Conservation (phyloP, 2,113 vertebrate genomes). For the Dicrurus megarhynchus region DNA sequence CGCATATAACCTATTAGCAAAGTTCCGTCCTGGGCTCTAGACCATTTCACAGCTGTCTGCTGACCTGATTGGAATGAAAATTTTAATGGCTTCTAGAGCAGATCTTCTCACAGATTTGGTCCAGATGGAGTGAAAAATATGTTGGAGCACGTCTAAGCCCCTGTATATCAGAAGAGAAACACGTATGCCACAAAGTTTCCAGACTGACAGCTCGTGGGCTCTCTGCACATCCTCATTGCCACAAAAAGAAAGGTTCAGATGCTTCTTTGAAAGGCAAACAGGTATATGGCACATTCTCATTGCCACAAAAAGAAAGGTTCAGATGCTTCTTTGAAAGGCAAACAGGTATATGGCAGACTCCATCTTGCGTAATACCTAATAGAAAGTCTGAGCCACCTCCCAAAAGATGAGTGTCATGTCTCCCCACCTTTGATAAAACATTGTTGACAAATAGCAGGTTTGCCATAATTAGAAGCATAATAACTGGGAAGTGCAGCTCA, state of each 20-base stretch:
- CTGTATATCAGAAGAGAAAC: neutral
- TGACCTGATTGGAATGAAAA: neutral
- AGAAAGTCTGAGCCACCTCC: slow-evolving; percentile 63
- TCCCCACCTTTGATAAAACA: slow-evolving; percentile 61
- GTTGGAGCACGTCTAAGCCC: neutral
- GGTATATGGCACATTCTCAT: neutral
- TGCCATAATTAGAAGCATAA: slow-evolving; percentile 59
- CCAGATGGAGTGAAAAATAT: neutral
- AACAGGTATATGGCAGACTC: neutral
- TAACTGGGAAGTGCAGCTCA: slow-evolving; percentile 44
- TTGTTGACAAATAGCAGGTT: slow-evolving; percentile 64
- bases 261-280: slow-evolving; percentile 58
- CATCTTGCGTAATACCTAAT: slow-evolving; percentile 29
- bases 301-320: neutral
- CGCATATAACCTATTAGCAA: neutral
- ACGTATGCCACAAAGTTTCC: neutral
- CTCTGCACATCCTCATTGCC: neutral
- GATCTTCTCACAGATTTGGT: neutral
- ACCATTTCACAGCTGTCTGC: neutral
- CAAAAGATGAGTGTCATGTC: slow-evolving; percentile 23
- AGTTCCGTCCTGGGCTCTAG: neutral
- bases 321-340: slow-evolving; percentile 55
- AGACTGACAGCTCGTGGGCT: neutral
- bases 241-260: neutral
- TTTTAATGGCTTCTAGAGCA: neutral